Evolutionary conservation across 2,797 vertebrate genomes (phyloP).

Genomic region (Acrossocheilus fasciatus): DNA sequence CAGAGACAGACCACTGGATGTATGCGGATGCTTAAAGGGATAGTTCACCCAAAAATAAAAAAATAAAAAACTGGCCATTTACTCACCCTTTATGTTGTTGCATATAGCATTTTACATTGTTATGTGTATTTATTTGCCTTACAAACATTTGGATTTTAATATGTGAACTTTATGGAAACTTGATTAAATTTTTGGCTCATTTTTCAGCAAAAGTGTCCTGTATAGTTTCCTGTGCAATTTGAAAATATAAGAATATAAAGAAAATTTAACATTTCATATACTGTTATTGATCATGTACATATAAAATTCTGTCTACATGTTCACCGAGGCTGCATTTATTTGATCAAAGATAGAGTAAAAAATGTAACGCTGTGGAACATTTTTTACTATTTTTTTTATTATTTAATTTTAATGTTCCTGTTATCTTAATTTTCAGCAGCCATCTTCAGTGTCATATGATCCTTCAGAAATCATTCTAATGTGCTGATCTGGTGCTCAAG

Average conservation of each 20-base stretch:
- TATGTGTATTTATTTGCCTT: neutral
- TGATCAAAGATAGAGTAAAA: neutral
- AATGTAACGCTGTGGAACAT: neutral
- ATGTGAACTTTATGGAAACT: neutral
- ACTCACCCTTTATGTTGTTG: slow-evolving; percentile 6
- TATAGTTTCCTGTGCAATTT: neutral
- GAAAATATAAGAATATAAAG: neutral
- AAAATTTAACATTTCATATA: neutral
- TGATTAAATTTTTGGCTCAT: neutral
- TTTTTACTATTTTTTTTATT: neutral
- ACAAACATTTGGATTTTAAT: neutral
- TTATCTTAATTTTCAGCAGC: neutral
- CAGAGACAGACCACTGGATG: slow-evolving; percentile 47
- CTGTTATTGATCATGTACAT: neutral
- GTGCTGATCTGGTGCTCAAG: neutral
- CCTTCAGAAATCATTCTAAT: neutral
- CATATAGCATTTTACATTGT: neutral
- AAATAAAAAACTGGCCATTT: neutral
- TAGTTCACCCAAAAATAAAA: slow-evolving; percentile 9
- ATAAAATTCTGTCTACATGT: neutral
- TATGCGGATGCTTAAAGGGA: neutral
- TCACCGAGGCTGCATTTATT: neutral
- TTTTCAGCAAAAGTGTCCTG: neutral
- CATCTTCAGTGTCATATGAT: neutral
- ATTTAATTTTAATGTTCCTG: neutral